These are phyloP conservation scores for Ptychobarbus kaznakovi DNA, from an alignment of 2,797 vertebrate species.

Conservation along the genomic window DNA sequence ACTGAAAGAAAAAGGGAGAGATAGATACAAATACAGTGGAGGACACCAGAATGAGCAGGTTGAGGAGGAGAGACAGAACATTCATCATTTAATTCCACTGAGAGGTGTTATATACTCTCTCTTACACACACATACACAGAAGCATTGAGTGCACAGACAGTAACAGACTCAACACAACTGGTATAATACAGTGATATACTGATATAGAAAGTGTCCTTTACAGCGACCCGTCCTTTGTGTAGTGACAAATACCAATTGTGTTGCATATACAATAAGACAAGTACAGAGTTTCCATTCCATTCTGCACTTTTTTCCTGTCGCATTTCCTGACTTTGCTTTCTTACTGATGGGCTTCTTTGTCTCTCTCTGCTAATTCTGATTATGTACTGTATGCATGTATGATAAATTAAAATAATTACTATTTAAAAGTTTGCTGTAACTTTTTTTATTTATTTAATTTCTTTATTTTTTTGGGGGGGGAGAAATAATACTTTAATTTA, in stretches of 20 bases:
- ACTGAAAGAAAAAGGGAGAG: conserved; percentile 10
- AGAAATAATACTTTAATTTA: background rate
- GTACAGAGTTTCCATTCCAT: conserved; percentile 23
- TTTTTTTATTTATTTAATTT: background rate
- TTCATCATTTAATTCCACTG: conserved; percentile 33
- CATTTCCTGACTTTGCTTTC: conserved; percentile 1
- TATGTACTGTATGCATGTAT: too few relatives aligned
- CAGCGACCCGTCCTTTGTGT: conserved; percentile 2
- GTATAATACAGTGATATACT: background rate
- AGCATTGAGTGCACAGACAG: background rate
- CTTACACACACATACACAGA: conserved; percentile 26
- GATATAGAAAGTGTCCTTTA: conserved; percentile 1
- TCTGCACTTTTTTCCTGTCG: conserved; percentile 6
- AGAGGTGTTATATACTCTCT: conserved; percentile 28
- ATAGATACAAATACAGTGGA: conserved; percentile 35
- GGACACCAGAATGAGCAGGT: conserved; percentile 47
- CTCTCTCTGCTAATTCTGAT: background rate
- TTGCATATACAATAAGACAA: conserved; percentile 15
- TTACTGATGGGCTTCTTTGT: background rate
- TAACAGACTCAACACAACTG: background rate
- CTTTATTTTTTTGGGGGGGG: too few relatives aligned
- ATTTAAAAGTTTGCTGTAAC: background rate
- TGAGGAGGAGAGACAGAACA: conserved; percentile 29
- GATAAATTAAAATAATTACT: too few relatives aligned
- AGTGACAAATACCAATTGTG: conserved; percentile 33